A percentile compares a stretch with the other conserved stretches of the same genome.
These are phyloP conservation scores for Notiomystis cincta DNA, from an alignment of 2,113 vertebrate species.

Conservation along the genomic window DNA sequence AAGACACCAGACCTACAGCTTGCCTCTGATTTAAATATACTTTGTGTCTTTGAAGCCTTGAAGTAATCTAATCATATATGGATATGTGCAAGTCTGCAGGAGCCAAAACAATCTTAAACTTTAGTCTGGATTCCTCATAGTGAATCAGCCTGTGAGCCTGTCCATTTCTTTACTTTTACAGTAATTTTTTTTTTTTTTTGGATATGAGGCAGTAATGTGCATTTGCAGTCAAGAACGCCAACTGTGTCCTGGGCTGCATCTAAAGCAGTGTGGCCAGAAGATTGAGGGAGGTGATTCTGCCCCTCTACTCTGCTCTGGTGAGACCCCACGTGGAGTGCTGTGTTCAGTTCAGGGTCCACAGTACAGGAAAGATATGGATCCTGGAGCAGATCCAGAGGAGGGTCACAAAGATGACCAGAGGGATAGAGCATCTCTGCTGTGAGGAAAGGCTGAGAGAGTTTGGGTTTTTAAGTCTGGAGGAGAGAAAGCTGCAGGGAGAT, in stretches of 20 bases:
- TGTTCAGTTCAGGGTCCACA: background rate
- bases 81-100: background rate
- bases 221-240: fast-evolving
- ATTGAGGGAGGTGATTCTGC: background rate
- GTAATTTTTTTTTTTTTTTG: background rate
- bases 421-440: background rate
- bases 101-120: background rate
- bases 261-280: background rate
- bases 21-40: constrained; percentile 24
- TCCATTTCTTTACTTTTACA: background rate
- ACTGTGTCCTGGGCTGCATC: background rate
- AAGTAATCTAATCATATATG: constrained; percentile 24
- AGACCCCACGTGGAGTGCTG: background rate
- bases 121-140: constrained; percentile 11
- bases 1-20: background rate
- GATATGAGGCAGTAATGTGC: background rate
- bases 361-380: background rate
- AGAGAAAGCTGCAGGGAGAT: background rate
- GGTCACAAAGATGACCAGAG: background rate
- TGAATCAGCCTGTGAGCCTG: background rate
- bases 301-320: background rate
- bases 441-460: background rate
- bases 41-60: constrained; percentile 40
- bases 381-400: background rate
- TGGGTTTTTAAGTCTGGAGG: background rate